Evolutionary conservation across 1,140 invertebrate species (phyloP).

Genomic region (Leptoteleia sp.): DNA sequence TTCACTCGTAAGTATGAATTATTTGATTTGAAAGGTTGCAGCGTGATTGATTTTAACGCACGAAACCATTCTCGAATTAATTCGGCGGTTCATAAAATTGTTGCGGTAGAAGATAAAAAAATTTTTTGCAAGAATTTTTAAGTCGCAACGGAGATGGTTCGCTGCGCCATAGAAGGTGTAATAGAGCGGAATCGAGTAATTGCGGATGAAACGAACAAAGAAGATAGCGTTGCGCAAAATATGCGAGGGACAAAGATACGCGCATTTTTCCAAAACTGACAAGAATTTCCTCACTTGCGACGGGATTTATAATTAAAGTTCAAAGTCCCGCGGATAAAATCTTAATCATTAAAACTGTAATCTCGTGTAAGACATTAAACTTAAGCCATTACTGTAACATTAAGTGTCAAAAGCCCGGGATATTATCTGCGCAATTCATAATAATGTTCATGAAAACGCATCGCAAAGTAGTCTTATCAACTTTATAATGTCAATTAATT

Average conservation of each 20-base stretch:
- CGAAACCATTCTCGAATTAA: slow-evolving; percentile 17
- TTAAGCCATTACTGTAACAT: slow-evolving; percentile 38
- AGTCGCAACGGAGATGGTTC: slow-evolving; percentile 32
- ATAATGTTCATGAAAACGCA: too few species aligned
- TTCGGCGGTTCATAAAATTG: slow-evolving; percentile 37
- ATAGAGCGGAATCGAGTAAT: slow-evolving; percentile 57
- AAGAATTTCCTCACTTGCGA: slow-evolving; percentile 18
- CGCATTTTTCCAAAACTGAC: slow-evolving; percentile 1
- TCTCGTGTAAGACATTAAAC: slow-evolving; percentile 43
- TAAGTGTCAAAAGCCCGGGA: too few species aligned
- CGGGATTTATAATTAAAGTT: slow-evolving; percentile 40
- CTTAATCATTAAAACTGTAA: slow-evolving; percentile 50
- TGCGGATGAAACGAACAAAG: slow-evolving; percentile 46
- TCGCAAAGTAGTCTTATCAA: too few species aligned
- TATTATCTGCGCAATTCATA: too few species aligned
- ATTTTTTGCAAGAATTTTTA: too few species aligned
- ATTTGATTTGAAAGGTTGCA: slow-evolving; percentile 10
- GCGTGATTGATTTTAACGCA: slow-evolving; percentile 17
- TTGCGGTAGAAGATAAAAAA: slow-evolving; percentile 27
- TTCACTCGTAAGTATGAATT: slow-evolving; percentile 21
- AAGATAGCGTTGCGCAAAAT: slow-evolving; percentile 20
- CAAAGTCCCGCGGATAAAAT: slow-evolving; percentile 40
- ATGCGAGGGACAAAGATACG: slow-evolving; percentile 1
- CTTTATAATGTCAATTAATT: too few species aligned
- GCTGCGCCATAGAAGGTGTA: slow-evolving; percentile 34